A percentile compares a stretch with the other conserved stretches of the same genome.
Conservation (phyloP, 2,888 invertebrate species). For the Plebejus anna region DNA sequence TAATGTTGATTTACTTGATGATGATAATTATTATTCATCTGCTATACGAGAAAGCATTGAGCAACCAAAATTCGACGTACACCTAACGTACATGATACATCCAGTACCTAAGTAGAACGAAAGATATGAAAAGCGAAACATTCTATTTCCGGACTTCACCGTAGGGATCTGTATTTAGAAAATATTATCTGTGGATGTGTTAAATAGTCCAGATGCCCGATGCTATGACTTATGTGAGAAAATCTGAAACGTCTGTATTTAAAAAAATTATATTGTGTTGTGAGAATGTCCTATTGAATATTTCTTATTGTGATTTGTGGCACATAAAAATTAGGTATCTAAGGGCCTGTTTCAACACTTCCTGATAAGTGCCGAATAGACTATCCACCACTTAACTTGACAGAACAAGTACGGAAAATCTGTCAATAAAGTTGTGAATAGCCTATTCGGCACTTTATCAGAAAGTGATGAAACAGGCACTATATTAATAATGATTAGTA, state of each 20-base stretch:
- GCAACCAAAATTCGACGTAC: constrained; percentile 22
- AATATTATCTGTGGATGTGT: constrained; percentile 13
- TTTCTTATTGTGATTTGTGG: too few species aligned
- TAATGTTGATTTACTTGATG: background rate
- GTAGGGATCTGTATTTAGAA: constrained; percentile 37
- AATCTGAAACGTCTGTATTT: background rate
- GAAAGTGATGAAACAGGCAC: too few species aligned
- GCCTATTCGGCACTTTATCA: too few species aligned
- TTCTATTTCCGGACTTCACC: constrained; percentile 44
- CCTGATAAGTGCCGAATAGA: too few species aligned
- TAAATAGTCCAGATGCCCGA: constrained; percentile 53
- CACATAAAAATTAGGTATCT: too few species aligned
- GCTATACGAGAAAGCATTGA: background rate
- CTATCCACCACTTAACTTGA: too few species aligned
- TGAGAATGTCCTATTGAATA: too few species aligned
- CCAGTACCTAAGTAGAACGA: constrained; percentile 31
- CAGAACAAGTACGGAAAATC: too few species aligned
- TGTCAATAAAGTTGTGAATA: too few species aligned
- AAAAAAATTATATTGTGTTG: background rate
- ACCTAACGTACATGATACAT: too few species aligned
- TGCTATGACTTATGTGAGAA: constrained; percentile 15
- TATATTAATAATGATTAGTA: too few species aligned
- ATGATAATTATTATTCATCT: background rate
- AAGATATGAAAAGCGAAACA: constrained; percentile 34
- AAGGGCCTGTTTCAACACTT: too few species aligned